These are phyloP conservation scores for Drosophila simulans DNA, from an alignment of 1,140 invertebrate genomes.

Conservation along the genomic window DNA sequence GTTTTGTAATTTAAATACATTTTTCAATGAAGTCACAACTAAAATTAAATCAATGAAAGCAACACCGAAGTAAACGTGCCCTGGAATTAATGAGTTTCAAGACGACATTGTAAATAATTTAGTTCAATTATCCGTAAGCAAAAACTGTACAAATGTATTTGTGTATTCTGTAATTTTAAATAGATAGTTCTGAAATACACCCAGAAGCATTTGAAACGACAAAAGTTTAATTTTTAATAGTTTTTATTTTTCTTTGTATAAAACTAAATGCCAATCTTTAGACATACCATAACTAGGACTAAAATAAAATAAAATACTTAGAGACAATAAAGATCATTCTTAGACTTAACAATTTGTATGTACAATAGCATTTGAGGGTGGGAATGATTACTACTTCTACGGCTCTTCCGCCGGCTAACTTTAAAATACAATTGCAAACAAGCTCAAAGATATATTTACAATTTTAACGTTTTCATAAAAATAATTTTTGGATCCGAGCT, in stretches of 20 bases:
- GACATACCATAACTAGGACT: slow-evolving; percentile 33
- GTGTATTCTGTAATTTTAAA: too few species aligned
- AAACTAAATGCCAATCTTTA: slow-evolving; percentile 58
- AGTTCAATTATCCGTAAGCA: background rate
- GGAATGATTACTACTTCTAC: slow-evolving; percentile 31
- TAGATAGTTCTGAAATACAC: background rate
- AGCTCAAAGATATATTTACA: slow-evolving; percentile 54
- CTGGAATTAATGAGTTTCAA: background rate
- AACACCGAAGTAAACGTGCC: background rate
- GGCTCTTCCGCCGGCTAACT: slow-evolving; percentile 15
- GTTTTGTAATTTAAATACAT: too few species aligned
- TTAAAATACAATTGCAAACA: slow-evolving; percentile 41
- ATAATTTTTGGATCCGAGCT: slow-evolving; percentile 80
- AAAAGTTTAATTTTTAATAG: slow-evolving; percentile 32
- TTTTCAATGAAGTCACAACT: background rate
- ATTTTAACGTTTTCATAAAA: slow-evolving; percentile 63
- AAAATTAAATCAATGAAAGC: background rate
- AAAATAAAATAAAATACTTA: slow-evolving; percentile 50
- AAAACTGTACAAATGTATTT: background rate
- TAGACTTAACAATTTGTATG: slow-evolving; percentile 47
- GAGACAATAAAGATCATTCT: slow-evolving; percentile 45
- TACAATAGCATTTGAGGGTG: slow-evolving; percentile 44
- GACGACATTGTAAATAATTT: background rate
- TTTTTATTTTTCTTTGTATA: slow-evolving; percentile 48
- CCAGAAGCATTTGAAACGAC: background rate